Base-by-base conservation (phyloP, 2,113 vertebrate genomes). In the Centropristis striata region DNA sequence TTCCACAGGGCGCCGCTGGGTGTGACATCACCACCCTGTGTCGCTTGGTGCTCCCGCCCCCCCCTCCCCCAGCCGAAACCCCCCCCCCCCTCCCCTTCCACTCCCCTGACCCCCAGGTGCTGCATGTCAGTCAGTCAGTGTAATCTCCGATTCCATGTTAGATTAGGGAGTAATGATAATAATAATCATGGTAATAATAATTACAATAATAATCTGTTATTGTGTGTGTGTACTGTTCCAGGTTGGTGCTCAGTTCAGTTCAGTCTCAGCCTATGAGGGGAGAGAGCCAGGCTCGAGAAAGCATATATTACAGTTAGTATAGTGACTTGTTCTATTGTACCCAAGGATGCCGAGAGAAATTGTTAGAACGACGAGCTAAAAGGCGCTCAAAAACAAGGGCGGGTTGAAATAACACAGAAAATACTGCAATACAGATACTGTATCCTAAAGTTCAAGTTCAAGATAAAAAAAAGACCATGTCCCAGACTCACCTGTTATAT, bases 91-190 rank as follows among this genome's bases (percentile, higher is more conserved):
- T 5, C 1, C 39, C 41, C 73, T 25, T 32, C 32, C 16, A 13
- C 16, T 7, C 44, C 41, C n/a, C 5, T n/a, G 2, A 32, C 69
- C 78, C 86, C 89, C 84, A 75, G 92, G 90, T 93, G 91, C 93
- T 94, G 93, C 93, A 94, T 94, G 93, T 94, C 92, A 88, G 90
- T 92, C 90, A 90, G 86, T 93, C 92, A 86, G 84, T 94, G 90
- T 93, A 93, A 92, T 90, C 90, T 90, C 90, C 54, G 63, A 90
- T 86, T 92, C 85, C 91, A 92, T 92, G 91, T 94, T 94, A 93
- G 93, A 89, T 90, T 94, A 94, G 93, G 88, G 90, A 87, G 86
- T 94, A 89, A 92, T 82, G 84, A 90, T 93, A 85, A 92, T 91
- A 82, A 91, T 88, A 91, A 87, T 90, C 91, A 88, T 92, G 83